Conservation (phyloP, 2,113 vertebrate species). For the Dromaius novaehollandiae region DNA sequence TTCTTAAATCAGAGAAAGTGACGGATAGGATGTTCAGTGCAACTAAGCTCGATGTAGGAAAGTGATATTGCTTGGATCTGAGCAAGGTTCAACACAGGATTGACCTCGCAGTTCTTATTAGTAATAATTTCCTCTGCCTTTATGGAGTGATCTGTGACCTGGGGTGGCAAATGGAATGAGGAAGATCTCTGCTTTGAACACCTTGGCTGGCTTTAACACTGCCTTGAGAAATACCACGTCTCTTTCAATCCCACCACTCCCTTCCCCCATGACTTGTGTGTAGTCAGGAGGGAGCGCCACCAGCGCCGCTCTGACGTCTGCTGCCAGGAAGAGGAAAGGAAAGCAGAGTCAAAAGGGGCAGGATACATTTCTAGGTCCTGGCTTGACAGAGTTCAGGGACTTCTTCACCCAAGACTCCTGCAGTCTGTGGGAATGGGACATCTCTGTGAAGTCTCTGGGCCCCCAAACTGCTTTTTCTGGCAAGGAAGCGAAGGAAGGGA, state of each 20-base stretch:
- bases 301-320: background rate
- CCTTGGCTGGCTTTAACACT: background rate
- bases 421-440: background rate
- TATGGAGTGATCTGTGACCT: rapidly evolving
- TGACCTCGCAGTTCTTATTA: background rate
- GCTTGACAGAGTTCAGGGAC: background rate
- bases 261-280: rapidly evolving
- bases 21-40: background rate
- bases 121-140: background rate
- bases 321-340: background rate
- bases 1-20: background rate
- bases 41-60: background rate
- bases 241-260: background rate
- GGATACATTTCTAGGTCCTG: background rate
- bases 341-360: background rate
- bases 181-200: background rate
- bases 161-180: background rate
- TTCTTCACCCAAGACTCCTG: background rate
- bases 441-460: background rate
- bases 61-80: background rate
- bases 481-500: background rate
- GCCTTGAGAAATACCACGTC: background rate
- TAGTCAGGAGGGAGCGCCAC: background rate
- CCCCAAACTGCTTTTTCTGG: background rate
- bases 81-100: background rate